These are phyloP conservation scores for Scelioninae gen. 1 DNA, from an alignment of 2,888 invertebrate species.

Conservation along the genomic window DNA sequence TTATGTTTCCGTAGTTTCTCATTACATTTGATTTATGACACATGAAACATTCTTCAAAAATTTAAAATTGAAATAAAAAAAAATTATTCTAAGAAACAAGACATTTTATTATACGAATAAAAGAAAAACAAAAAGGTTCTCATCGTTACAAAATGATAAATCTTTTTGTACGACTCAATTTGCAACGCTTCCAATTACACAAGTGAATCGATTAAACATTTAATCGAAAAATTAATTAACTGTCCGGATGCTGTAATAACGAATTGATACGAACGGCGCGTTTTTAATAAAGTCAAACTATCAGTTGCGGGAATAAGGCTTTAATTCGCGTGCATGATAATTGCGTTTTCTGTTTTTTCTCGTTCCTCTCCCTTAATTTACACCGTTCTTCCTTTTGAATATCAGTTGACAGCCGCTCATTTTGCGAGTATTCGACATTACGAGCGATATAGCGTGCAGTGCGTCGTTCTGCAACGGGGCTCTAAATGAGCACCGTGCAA, in stretches of 20 bases:
- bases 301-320: conserved; percentile 60
- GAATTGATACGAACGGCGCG: conserved; percentile 56
- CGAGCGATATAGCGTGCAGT: conserved; percentile 68
- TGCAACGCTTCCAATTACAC: conserved; percentile 47
- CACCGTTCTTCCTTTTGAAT: conserved; percentile 71
- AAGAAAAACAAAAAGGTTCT: background rate
- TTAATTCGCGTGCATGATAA: conserved; percentile 69
- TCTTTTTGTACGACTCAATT: conserved; percentile 52
- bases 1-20: too few relatives aligned
- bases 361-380: conserved; percentile 69
- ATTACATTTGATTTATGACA: too few relatives aligned
- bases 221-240: conserved; percentile 68
- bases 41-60: too few relatives aligned
- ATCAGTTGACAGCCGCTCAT: conserved; percentile 71
- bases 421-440: conserved; percentile 68
- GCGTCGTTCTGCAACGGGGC: conserved; percentile 66
- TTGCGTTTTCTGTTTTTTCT: conserved; percentile 67
- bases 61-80: too few relatives aligned
- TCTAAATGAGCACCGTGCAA: conserved; percentile 69
- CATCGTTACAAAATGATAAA: conserved; percentile 37
- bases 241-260: conserved; percentile 47
- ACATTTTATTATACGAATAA: too few relatives aligned
- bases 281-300: conserved; percentile 67
- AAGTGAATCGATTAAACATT: conserved; percentile 48
- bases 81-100: too few relatives aligned